A percentile compares a stretch with the other conserved stretches of the same genome.
phyloP scores from a whole-genome alignment of 2,113 vertebrate species.

The Nycticebus coucang region DNA sequence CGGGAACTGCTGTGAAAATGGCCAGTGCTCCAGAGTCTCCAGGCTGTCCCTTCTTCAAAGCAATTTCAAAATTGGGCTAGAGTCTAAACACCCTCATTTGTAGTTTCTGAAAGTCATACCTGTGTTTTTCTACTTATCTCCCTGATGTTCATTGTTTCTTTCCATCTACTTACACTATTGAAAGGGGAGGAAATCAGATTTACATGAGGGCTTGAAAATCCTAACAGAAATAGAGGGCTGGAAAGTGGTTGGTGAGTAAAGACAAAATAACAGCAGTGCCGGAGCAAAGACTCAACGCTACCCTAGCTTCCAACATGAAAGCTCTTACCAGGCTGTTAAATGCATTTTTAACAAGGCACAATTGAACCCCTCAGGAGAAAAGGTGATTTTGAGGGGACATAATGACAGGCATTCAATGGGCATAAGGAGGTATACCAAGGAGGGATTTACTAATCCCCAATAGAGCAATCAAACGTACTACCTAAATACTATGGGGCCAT shows the following conservation, averaged over 20 bases:
- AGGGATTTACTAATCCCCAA: background rate
- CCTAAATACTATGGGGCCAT: background rate
- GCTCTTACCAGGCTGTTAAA: background rate
- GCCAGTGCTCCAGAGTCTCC: background rate
- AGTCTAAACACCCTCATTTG: background rate
- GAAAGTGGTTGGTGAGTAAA: background rate
- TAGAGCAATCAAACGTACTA: background rate
- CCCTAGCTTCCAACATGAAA: background rate
- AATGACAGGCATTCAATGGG: background rate
- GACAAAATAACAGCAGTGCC: background rate
- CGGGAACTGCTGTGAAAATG: background rate
- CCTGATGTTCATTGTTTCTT: background rate
- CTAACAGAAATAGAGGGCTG: background rate
- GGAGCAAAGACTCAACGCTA: background rate
- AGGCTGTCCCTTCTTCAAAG: background rate
- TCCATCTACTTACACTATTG: background rate
- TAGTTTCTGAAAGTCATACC: background rate
- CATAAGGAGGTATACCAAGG: background rate
- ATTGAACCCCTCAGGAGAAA: background rate
- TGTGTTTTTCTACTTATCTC: background rate
- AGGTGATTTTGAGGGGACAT: background rate
- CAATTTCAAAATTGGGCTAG: background rate
- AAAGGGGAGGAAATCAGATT: slow-evolving; percentile 19
- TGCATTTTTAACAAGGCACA: background rate
- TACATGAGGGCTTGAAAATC: background rate